A percentile compares a stretch with the other conserved stretches of the same genome.
Conservation (phyloP, 35 echinoderm and acorn worm genomes). For the Chiridota heheva region DNA sequence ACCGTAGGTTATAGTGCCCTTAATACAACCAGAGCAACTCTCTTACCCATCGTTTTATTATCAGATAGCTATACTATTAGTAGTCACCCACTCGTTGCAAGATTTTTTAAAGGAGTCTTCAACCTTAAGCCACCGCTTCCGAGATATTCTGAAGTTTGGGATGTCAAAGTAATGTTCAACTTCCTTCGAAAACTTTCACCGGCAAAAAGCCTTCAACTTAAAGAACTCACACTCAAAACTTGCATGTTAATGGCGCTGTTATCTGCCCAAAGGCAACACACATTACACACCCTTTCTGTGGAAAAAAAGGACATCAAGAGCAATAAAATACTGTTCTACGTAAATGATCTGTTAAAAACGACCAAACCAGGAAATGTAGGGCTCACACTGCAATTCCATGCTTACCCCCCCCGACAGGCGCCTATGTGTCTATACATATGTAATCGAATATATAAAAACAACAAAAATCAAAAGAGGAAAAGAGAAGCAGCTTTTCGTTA, state of each 20-base stretch:
- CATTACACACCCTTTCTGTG: constrained; percentile 19
- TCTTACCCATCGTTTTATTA: constrained; percentile 32
- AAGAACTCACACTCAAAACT: constrained; percentile 58
- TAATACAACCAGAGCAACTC: constrained; percentile 43
- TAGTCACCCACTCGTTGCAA: constrained; percentile 44
- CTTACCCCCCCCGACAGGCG: constrained; percentile 43
- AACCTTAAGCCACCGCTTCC: constrained; percentile 49
- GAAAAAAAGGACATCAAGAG: background rate
- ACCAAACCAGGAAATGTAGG: constrained; percentile 41
- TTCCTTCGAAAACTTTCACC: constrained; percentile 29
- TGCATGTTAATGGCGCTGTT: constrained; percentile 42
- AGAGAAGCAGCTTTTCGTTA: constrained; percentile 38
- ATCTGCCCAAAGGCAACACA: constrained; percentile 52
- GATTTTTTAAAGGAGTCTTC: constrained; percentile 65
- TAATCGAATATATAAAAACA: constrained; percentile 30
- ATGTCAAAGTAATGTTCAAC: constrained; percentile 51
- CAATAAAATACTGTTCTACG: constrained; percentile 1
- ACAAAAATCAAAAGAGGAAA: constrained; percentile 17
- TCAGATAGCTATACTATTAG: constrained; percentile 42
- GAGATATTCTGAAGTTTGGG: constrained; percentile 61
- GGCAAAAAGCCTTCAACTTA: constrained; percentile 24
- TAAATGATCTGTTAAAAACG: constrained; percentile 44
- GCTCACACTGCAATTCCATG: background rate
- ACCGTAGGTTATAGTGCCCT: constrained; percentile 40
- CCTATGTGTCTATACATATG: constrained; percentile 31